These are phyloP conservation scores for Eupithecia subfuscata DNA, from an alignment of 2,888 invertebrate genomes.

Conservation along the genomic window DNA sequence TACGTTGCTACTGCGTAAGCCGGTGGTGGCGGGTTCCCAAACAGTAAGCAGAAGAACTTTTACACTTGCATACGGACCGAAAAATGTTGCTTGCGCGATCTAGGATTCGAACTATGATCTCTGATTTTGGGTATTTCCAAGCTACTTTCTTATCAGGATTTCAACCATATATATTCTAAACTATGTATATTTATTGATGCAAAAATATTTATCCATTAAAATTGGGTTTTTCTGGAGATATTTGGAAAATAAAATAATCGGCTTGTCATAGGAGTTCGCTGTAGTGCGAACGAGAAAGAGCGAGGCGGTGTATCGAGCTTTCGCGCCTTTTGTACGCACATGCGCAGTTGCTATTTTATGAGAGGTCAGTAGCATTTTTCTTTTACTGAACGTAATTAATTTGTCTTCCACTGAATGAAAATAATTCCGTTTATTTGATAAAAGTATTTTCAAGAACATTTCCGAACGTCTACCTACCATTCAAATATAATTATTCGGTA, in stretches of 20 bases:
- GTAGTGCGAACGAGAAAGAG: not conserved
- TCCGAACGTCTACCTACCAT: not conserved
- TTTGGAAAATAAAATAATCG: not conserved
- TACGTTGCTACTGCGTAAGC: too few relatives aligned
- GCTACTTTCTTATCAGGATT: not conserved
- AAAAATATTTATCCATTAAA: not conserved
- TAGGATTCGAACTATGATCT: conserved; percentile 14
- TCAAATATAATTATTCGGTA: too few relatives aligned
- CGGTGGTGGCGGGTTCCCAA: too few relatives aligned
- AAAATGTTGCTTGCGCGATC: conserved; percentile 28
- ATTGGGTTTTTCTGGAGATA: not conserved
- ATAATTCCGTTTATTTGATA: too few relatives aligned
- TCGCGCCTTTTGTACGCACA: too few relatives aligned
- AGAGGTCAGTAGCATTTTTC: too few relatives aligned
- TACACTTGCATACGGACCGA: not conserved
- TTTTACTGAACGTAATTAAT: too few relatives aligned
- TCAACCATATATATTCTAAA: not conserved
- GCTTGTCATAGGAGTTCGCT: not conserved
- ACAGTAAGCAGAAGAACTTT: not conserved
- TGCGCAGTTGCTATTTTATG: too few relatives aligned
- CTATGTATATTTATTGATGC: not conserved
- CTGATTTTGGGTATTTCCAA: not conserved
- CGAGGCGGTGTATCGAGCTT: too few relatives aligned
- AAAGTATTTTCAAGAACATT: not conserved
- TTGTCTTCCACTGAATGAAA: too few relatives aligned